Conservation (phyloP, 2,888 invertebrate genomes). For the Drosophila prolongata region DNA sequence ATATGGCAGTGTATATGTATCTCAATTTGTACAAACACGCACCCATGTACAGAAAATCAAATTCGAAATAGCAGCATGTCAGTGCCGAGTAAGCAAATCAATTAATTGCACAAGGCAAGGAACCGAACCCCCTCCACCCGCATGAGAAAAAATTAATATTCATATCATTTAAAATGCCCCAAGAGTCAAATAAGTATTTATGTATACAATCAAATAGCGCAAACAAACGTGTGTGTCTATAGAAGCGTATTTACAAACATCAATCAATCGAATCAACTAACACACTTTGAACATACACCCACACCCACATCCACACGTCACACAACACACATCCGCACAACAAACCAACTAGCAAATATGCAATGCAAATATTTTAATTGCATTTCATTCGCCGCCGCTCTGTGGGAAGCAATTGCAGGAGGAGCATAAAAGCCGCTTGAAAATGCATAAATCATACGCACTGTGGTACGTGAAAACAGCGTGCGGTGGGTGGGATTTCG, state of each 20-base stretch:
- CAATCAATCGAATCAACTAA: constrained; percentile 60
- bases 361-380: constrained; percentile 74
- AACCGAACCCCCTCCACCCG: constrained; percentile 20
- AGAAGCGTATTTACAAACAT: constrained; percentile 53
- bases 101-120: constrained; percentile 31
- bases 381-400: constrained; percentile 63
- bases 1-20: constrained; percentile 58
- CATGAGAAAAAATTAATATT: constrained; percentile 46
- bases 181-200: constrained; percentile 60
- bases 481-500: not conserved
- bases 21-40: constrained; percentile 63
- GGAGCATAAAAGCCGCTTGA: constrained; percentile 30
- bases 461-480: constrained; percentile 39
- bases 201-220: constrained; percentile 46
- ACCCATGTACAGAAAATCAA: constrained; percentile 58
- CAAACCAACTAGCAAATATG: constrained; percentile 52
- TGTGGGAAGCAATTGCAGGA: constrained; percentile 41
- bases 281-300: constrained; percentile 32
- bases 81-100: constrained; percentile 32
- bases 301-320: constrained; percentile 17
- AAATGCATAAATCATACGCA: constrained; percentile 69
- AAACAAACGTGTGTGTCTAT: constrained; percentile 51
- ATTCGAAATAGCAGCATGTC: constrained; percentile 41
- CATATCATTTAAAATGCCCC: constrained; percentile 65
- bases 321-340: constrained; percentile 27